phyloP scores from a whole-genome alignment of 2,113 vertebrate genomes.

The Arizona elegans region DNA sequence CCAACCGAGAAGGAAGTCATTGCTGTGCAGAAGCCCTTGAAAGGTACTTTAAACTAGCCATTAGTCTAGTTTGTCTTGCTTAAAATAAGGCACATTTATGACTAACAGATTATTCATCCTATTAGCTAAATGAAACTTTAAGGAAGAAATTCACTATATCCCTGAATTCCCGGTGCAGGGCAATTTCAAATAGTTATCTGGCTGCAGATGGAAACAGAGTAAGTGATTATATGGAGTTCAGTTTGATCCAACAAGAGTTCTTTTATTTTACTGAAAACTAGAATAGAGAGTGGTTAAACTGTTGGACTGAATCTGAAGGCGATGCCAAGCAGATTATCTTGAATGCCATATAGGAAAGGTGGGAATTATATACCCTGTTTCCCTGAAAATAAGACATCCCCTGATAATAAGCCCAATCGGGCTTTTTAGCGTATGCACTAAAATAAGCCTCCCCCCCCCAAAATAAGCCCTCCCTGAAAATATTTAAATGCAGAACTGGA shows the following conservation, averaged over 20 bases:
- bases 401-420: no score
- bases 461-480: no score
- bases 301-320: not conserved
- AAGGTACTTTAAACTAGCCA: not conserved
- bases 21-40: not conserved
- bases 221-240: not conserved
- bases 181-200: not conserved
- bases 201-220: not conserved
- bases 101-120: not conserved
- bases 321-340: not conserved
- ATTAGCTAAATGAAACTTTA: not conserved
- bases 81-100: not conserved
- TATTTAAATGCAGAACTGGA: no score
- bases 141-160: not conserved
- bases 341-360: not conserved
- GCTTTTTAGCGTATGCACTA: no score
- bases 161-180: not conserved
- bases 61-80: not conserved
- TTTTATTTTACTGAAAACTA: not conserved
- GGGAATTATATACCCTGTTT: not conserved
- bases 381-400: no score
- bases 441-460: no score
- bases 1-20: not conserved
- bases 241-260: not conserved
- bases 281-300: not conserved